Conservation (phyloP, 92 coral and sea anemone species). For the Zoanthus solanderi region DNA sequence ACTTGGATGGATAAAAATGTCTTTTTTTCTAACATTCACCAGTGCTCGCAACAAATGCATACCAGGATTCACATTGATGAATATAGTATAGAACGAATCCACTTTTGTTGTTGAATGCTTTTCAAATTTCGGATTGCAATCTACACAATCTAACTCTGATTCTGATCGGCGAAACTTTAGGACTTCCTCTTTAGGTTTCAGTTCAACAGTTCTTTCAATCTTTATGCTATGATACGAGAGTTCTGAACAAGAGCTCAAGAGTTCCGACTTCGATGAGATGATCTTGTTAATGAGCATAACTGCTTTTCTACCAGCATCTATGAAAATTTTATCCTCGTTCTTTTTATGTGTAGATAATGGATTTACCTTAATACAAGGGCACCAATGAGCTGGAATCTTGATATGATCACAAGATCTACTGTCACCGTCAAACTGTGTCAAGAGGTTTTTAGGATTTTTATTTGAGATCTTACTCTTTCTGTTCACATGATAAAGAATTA, state of each 20-base stretch:
- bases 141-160: slow-evolving; percentile 51
- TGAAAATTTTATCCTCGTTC: not conserved
- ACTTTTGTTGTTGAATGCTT: slow-evolving; percentile 43
- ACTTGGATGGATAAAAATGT: slow-evolving; percentile 40
- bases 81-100: slow-evolving; percentile 58
- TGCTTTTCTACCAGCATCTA: slow-evolving; percentile 46
- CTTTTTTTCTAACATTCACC: slow-evolving; percentile 35
- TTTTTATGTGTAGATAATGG: not conserved
- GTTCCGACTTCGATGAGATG: slow-evolving; percentile 20
- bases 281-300: slow-evolving; percentile 42
- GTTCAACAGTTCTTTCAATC: slow-evolving; percentile 44
- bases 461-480: not conserved
- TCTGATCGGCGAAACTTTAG: slow-evolving; percentile 66
- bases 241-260: slow-evolving; percentile 40
- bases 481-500: slow-evolving; percentile 40
- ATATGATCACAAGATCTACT: slow-evolving; percentile 62
- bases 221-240: slow-evolving; percentile 45
- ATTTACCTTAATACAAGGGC: slow-evolving; percentile 61
- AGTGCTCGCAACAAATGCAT: slow-evolving; percentile 47
- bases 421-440: slow-evolving; percentile 26
- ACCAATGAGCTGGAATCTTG: slow-evolving; percentile 73
- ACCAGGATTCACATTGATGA: slow-evolving; percentile 63
- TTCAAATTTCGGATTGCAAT: slow-evolving; percentile 64
- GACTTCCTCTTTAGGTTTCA: slow-evolving; percentile 63
- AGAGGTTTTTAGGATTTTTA: slow-evolving; percentile 30